Conservation (phyloP, 2,797 vertebrate genomes). For the Phrynocephalus guinanensis region DNA sequence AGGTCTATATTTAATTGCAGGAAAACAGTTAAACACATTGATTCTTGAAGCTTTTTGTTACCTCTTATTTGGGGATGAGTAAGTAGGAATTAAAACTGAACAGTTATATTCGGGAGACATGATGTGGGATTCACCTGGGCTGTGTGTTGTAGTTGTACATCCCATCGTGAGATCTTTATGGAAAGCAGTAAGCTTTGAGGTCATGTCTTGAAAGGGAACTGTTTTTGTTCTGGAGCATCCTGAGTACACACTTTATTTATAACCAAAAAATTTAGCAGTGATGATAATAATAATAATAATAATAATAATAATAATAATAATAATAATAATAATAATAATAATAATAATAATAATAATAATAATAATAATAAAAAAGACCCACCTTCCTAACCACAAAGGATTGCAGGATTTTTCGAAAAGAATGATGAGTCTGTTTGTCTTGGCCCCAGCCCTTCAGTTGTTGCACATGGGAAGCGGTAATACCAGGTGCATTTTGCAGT, state of each 20-base stretch:
- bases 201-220: not conserved
- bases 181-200: not conserved
- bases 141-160: not conserved
- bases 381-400: not conserved
- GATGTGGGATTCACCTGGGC: not conserved
- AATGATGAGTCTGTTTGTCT: slow-evolving; percentile 15
- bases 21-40: not conserved
- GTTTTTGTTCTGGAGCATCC: not conserved
- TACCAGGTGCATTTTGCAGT: not conserved
- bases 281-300: no score
- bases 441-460: not conserved
- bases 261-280: not conserved
- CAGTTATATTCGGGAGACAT: not conserved
- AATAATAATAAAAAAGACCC: no score
- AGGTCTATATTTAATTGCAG: not conserved
- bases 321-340: no score
- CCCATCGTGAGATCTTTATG: not conserved
- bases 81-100: not conserved
- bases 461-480: not conserved
- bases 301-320: no score
- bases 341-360: no score
- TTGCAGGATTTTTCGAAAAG: slow-evolving; percentile 1
- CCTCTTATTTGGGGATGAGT: no score
- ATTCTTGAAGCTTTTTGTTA: not conserved
- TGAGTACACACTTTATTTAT: not conserved